These are phyloP conservation scores for Orius insidiosus DNA, from an alignment of 1,140 invertebrate genomes.

Conservation along the genomic window DNA sequence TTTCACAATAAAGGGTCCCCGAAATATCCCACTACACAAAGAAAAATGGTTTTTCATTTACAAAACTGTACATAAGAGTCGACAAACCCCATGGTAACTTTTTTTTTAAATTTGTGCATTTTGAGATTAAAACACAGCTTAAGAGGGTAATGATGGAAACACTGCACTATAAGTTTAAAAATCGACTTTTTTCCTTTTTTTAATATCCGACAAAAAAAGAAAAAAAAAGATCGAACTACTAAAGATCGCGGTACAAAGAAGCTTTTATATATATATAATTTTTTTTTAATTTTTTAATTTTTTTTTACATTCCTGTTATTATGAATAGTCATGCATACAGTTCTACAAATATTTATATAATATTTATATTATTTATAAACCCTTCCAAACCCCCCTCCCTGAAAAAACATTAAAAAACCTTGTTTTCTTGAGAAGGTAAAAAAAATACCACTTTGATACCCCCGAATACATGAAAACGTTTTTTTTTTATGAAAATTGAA, in stretches of 20 bases:
- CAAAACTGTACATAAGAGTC: constrained; percentile 15
- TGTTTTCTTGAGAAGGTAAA: too few relatives aligned
- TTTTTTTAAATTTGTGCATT: constrained; percentile 17
- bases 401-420: constrained; percentile 6
- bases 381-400: constrained; percentile 4
- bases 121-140: too few relatives aligned
- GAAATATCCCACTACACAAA: constrained; percentile 4
- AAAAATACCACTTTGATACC: too few relatives aligned
- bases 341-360: too few relatives aligned
- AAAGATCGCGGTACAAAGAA: too few relatives aligned
- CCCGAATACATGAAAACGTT: too few relatives aligned
- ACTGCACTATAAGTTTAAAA: too few relatives aligned
- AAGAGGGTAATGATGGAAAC: too few relatives aligned
- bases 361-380: background rate
- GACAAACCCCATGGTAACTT: constrained; percentile 14
- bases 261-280: background rate
- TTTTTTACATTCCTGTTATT: too few relatives aligned
- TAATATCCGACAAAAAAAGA: background rate
- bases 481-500: too few relatives aligned
- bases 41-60: constrained; percentile 12
- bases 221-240: background rate
- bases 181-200: background rate
- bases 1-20: too few relatives aligned
- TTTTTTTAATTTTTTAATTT: constrained; percentile 7
- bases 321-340: too few relatives aligned